Evolutionary conservation across 1,140 invertebrate species (phyloP).

Genomic region (Spodoptera litura): DNA sequence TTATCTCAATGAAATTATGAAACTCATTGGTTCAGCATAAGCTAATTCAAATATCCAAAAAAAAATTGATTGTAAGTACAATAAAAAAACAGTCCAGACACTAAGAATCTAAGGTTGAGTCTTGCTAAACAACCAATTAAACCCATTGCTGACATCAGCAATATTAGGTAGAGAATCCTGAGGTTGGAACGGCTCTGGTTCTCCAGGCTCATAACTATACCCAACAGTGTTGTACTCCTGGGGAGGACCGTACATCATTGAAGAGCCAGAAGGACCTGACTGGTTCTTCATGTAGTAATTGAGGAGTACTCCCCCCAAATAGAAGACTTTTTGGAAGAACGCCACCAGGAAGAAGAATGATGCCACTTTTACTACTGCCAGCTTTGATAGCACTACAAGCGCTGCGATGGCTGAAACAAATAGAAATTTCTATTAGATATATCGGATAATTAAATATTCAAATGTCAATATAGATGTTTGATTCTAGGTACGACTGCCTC

Average conservation of each 20-base stretch:
- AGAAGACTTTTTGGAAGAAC: constrained; percentile 78
- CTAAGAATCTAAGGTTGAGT: constrained; percentile 35
- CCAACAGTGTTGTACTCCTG: constrained; percentile 76
- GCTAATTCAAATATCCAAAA: too few species aligned
- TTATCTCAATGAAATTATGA: too few species aligned
- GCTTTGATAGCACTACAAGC: constrained; percentile 72
- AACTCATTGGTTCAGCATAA: too few species aligned
- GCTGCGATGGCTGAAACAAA: constrained; percentile 72
- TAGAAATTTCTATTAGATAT: constrained; percentile 7
- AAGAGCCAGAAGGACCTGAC: not conserved
- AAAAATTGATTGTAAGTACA: too few species aligned
- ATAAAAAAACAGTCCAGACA: too few species aligned
- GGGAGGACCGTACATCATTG: constrained; percentile 68
- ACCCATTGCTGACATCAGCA: constrained; percentile 61
- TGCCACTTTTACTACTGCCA: constrained; percentile 75
- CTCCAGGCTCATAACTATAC: constrained; percentile 75
- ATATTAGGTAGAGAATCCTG: constrained; percentile 58
- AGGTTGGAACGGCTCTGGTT: constrained; percentile 55
- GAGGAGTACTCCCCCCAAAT: constrained; percentile 65
- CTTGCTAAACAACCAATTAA: constrained; percentile 75
- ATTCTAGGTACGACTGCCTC: too few species aligned
- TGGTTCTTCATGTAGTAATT: constrained; percentile 70
- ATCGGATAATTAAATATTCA: too few species aligned
- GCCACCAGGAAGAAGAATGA: constrained; percentile 74
- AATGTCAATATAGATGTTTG: too few species aligned